Evolutionary conservation across 2,113 vertebrate species (phyloP), one percentile per base, ranked within the genome.

Genomic region (Macrotis lagotis): DNA sequence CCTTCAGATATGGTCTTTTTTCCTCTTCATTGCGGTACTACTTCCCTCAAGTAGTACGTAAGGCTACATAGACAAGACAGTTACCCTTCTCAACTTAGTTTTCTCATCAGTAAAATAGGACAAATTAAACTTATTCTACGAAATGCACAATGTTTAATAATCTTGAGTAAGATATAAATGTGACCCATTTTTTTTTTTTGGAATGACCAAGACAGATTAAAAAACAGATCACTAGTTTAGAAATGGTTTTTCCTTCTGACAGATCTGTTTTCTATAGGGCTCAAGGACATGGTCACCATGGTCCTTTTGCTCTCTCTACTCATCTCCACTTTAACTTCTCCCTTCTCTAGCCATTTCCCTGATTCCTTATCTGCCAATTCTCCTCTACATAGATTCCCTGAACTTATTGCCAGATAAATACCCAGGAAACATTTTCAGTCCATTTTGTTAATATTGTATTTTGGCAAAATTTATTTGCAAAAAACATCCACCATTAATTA

Each of bases 401-500:
- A 50, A 12, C 66, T 3, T 3, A 3, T 25, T 2, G 2, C 4
- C 25, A 4, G 44, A 11, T 8, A 0, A 14, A 1, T 0, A 37
- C 16, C 12, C 4, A 0, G 5, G 12, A 52, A 48, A 19, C 6
- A 8, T 7, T 25, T 8, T 74, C 94, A 5, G 19, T n/a, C 2
- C 91, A 50, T 26, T 31, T 51, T 37, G 3, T 28, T 48, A 2
- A 11, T 1, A 37, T 1, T 24, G 22, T 4, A 31, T 48, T 52
- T 22, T 44, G 25, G 0, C 0, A 0, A 59, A 44, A 51, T 50
- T 50, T 0, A 7, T 48, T 48, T n/a, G 8, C 49, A 31, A 44
- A 44, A 48, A 44, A n/a, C 51, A 48, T 90, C 9, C 12, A 1
- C 11, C 14, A 37, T 53, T 91, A 83, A 92, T 47, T 37, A 31